A percentile compares a stretch with the other conserved stretches of the same genome.
Evolutionary conservation across 2,888 invertebrate species (phyloP).

Genomic region (Orthonevra nobilis): DNA sequence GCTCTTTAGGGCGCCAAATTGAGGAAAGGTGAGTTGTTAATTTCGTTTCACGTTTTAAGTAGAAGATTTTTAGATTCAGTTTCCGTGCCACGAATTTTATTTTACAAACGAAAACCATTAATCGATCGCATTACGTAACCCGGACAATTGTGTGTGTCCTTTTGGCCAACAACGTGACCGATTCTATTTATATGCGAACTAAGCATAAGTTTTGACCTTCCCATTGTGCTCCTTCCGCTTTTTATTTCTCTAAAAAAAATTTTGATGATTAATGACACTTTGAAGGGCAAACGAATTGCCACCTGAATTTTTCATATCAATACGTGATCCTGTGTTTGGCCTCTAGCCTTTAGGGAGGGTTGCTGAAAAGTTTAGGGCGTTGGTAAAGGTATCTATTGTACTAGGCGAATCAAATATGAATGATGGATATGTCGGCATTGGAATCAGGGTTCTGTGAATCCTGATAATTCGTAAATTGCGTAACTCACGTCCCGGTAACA

Average conservation of each 20-base stretch:
- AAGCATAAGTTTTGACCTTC: conserved; percentile 16
- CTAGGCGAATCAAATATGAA: conserved; percentile 26
- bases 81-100: conserved; percentile 65
- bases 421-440: conserved; percentile 21
- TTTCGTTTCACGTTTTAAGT: too few relatives aligned
- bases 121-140: conserved; percentile 60
- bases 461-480: conserved; percentile 15
- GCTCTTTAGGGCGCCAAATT: background rate
- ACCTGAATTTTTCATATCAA: conserved; percentile 42
- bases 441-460: background rate
- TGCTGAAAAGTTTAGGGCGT: too few relatives aligned
- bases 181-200: conserved; percentile 19
- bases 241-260: too few relatives aligned
- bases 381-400: too few relatives aligned
- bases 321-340: conserved; percentile 25
- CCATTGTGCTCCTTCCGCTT: background rate
- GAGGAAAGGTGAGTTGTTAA: background rate
- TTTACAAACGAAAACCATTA: conserved; percentile 63
- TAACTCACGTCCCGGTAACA: conserved; percentile 14
- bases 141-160: conserved; percentile 22
- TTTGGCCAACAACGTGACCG: conserved; percentile 42
- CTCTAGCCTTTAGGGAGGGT: background rate
- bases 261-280: conserved; percentile 53
- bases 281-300: conserved; percentile 28
- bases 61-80: conserved; percentile 42